phyloP scores from a whole-genome alignment of 1,140 invertebrate species.

The Uloborus diversus region DNA sequence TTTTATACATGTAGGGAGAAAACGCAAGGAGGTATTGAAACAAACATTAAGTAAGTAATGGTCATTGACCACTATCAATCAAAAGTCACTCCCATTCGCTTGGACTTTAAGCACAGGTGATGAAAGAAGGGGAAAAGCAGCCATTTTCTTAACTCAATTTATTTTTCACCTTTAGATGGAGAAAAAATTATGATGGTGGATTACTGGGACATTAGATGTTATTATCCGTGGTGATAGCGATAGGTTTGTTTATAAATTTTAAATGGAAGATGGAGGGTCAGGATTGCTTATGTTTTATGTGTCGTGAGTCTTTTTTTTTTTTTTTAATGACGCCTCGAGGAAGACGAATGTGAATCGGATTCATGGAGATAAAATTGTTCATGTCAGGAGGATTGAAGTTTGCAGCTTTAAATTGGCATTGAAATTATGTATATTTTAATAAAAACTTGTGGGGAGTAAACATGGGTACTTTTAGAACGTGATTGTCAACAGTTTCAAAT shows the following conservation, averaged over 20 bases:
- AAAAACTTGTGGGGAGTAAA: no score
- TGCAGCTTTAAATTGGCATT: no score
- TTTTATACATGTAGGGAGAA: neutral
- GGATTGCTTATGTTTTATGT: no score
- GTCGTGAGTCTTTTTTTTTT: conserved; percentile 11
- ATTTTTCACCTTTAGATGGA: conserved; percentile 49
- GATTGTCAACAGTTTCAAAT: no score
- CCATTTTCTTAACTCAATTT: conserved; percentile 50
- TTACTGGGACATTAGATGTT: conserved; percentile 37
- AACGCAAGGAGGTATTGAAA: conserved; percentile 29
- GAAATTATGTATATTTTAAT: no score
- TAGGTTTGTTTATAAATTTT: conserved; percentile 54
- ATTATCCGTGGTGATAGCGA: conserved; percentile 33
- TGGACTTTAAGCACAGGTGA: conserved; percentile 10
- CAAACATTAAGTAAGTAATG: conserved; percentile 55
- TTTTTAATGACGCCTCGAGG: conserved; percentile 48
- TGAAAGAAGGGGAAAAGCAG: conserved; percentile 15
- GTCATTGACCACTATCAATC: conserved; percentile 47
- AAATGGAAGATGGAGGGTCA: conserved; percentile 52
- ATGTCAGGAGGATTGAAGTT: no score
- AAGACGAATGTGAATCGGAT: no score
- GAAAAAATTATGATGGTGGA: conserved; percentile 21
- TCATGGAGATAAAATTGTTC: no score
- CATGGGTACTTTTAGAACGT: no score
- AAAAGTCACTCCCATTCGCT: conserved; percentile 25